These are phyloP conservation scores for Sebastes alutus DNA, from an alignment of 2,797 vertebrate species.

Conservation along the genomic window DNA sequence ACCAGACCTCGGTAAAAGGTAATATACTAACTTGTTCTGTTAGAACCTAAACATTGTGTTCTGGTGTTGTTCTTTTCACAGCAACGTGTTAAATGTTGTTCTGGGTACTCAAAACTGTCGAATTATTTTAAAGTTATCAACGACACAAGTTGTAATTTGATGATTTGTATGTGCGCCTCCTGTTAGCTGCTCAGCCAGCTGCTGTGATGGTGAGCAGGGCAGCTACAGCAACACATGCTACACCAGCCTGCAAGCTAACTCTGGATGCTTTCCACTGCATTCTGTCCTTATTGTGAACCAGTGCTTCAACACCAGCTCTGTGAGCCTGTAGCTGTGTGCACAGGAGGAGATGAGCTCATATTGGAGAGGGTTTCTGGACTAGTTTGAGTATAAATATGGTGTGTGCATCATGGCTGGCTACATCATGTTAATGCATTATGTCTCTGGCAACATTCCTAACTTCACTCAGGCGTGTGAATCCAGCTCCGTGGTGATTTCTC, in stretches of 20 bases:
- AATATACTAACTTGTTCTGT: constrained; percentile 18
- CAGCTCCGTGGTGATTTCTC: constrained; percentile 35
- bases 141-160: not conserved
- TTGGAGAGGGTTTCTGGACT: not conserved
- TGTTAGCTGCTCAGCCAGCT: constrained; percentile 51
- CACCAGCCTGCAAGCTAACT: constrained; percentile 64
- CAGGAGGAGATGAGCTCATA: not conserved
- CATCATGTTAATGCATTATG: constrained; percentile 32
- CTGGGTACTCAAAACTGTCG: constrained; percentile 2
- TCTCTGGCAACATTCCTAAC: constrained; percentile 37
- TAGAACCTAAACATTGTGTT: not conserved
- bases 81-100: not conserved
- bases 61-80: not conserved
- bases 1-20: not conserved
- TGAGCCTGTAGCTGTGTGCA: not conserved
- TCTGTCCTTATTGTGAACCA: constrained; percentile 44
- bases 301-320: not conserved
- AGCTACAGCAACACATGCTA: constrained; percentile 59
- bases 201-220: constrained; percentile 48
- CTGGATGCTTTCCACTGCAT: constrained; percentile 64
- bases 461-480: constrained; percentile 47
- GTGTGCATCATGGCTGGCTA: constrained; percentile 9
- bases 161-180: constrained; percentile 18
- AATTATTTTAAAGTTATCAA: constrained; percentile 1
- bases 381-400: not conserved